Conservation (phyloP, 2,888 invertebrate genomes). For the Abrostola tripartita region DNA sequence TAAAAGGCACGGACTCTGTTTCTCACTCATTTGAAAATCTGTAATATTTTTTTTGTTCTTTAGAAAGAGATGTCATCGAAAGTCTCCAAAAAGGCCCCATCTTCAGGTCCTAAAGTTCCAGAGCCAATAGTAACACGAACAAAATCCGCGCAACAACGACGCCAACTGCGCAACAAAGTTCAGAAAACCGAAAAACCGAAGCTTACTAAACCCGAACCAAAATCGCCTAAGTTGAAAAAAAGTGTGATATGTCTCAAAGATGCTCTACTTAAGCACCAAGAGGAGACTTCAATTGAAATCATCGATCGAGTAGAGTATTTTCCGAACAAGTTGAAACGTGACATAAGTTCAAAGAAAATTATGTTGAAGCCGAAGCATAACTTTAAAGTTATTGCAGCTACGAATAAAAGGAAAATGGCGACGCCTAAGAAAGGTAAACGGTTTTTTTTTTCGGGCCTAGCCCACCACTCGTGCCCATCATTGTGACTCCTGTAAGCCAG, state of each 20-base stretch:
- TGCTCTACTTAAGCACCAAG: constrained; percentile 36
- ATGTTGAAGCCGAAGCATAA: constrained; percentile 68
- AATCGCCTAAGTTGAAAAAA: constrained; percentile 35
- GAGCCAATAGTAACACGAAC: constrained; percentile 68
- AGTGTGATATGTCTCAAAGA: constrained; percentile 26
- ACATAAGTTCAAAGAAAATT: constrained; percentile 60
- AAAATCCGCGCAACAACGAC: constrained; percentile 65
- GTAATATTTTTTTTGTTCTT: constrained; percentile 13
- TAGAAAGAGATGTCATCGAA: constrained; percentile 47
- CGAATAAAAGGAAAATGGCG: constrained; percentile 71
- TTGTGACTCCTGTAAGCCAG: too few relatives aligned
- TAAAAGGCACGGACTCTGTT: too few relatives aligned
- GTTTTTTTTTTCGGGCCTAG: too few relatives aligned
- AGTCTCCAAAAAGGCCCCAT: constrained; percentile 28
- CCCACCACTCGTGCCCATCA: too few relatives aligned
- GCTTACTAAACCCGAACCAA: constrained; percentile 40
- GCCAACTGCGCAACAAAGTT: constrained; percentile 45
- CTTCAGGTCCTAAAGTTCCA: constrained; percentile 16
- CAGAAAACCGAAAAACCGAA: constrained; percentile 33
- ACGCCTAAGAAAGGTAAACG: constrained; percentile 68
- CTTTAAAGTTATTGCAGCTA: constrained; percentile 66
- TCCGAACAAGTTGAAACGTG: constrained; percentile 69
- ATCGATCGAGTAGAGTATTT: constrained; percentile 63
- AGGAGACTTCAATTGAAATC: constrained; percentile 9
- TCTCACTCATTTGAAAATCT: too few relatives aligned